Conservation (phyloP, 2,113 vertebrate species). For the Eudyptes chrysolophus region DNA sequence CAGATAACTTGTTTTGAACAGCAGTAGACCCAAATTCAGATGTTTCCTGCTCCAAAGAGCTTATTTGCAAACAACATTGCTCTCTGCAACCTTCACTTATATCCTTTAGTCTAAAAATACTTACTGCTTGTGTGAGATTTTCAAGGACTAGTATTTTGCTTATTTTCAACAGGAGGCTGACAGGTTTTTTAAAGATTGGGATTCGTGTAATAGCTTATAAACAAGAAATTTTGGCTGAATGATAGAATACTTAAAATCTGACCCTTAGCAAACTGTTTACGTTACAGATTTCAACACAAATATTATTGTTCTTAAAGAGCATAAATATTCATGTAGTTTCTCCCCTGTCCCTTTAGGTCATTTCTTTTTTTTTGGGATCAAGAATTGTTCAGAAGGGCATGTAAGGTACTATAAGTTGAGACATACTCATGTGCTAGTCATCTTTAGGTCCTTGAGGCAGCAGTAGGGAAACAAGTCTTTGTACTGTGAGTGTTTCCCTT, state of each 20-base stretch:
- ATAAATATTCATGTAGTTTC: not conserved
- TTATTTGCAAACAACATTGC: not conserved
- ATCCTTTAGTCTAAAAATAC: conserved; percentile 28
- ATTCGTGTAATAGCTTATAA: not conserved
- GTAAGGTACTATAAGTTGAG: not conserved
- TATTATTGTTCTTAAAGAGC: not conserved
- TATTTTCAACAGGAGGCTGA: not conserved
- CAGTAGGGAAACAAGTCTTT: not conserved
- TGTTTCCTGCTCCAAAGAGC: not conserved
- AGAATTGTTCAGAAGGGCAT: not conserved
- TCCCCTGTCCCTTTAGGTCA: not conserved
- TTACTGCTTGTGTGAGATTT: not conserved
- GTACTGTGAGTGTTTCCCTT: not conserved
- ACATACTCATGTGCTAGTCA: not conserved
- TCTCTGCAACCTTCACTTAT: not conserved
- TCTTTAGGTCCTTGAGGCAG: not conserved
- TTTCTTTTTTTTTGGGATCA: not conserved
- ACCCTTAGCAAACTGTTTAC: not conserved
- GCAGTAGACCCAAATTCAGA: not conserved
- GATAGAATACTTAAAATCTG: not conserved
- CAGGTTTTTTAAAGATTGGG: not conserved
- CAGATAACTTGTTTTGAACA: not conserved
- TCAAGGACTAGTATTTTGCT: not conserved
- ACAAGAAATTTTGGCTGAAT: not conserved
- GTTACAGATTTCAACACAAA: not conserved